Base-by-base conservation (phyloP, 2,113 vertebrate species). In the Hydrochoerus hydrochaeris region DNA sequence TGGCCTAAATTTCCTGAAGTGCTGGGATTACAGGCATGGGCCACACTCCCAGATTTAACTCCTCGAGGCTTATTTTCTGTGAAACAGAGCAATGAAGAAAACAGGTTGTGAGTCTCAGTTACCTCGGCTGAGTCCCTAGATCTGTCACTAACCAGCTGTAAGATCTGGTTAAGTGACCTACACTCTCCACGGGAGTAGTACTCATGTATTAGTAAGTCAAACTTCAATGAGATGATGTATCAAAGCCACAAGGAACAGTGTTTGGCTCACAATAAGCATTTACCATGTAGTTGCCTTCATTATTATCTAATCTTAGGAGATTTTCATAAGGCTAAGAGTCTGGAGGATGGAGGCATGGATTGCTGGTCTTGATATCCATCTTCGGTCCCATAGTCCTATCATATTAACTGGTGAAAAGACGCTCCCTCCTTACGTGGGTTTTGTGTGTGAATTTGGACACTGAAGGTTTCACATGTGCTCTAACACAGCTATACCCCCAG, bases 391-490 rank as follows among this genome's bases (percentile, higher is more conserved):
- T 16, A 20, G 35, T 46, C 65, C 32, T 57, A 32, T 44, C 32
- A 1, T n/a, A 22, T 30, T 32, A 63, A 5, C 38, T 52, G 7
- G 9, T 8, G n/a, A 78, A 52, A 52, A 80, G 82, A 28, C 8
- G 5, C 32, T 84, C 54, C 32, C 46, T 58, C 41, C n/a, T 67
- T 35, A 38, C 0, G 7, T 22, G 26, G 26, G 28, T 75, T 88
- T 93, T 57, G 20, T 57, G 62, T 80, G 44, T 32, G 17, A 81
- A 85, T n/a, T 44, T 85, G 62, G 69, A 88, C 32, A 67, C 77
- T 7, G 0, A 80, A 14, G 46, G 88, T 60, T 41, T 57, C 22
- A 28, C 41, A 20, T 20, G 60, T 22, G 9, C 58, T 46, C 8
- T 22, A 22, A 35, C 57, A 41, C 38, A 49, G 62, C 44, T 41